Conservation (phyloP, 2,797 vertebrate genomes). For the Siniperca obscura region DNA sequence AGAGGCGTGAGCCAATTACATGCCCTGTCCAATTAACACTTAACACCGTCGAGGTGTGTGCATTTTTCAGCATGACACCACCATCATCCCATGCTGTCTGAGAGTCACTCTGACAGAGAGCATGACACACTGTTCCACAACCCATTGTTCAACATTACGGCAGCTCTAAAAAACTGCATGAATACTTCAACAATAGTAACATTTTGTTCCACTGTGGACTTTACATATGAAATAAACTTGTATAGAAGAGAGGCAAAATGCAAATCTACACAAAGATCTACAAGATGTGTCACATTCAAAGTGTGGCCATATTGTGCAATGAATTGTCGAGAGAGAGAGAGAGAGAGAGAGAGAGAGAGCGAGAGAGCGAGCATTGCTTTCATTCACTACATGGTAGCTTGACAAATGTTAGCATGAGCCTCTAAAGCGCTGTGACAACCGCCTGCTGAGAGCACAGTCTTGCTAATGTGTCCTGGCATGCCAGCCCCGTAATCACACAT, state of each 20-base stretch:
- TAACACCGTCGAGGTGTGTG: slow-evolving; percentile 81
- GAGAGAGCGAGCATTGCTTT: slow-evolving; percentile 82
- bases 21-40: slow-evolving; percentile 86
- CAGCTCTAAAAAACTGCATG: too few relatives aligned
- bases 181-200: slow-evolving; percentile 13
- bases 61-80: slow-evolving; percentile 77
- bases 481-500: slow-evolving; percentile 98
- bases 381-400: slow-evolving; percentile 88
- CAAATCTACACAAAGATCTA: slow-evolving; percentile 8
- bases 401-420: slow-evolving; percentile 95
- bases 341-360: slow-evolving; percentile 28
- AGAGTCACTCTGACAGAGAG: slow-evolving; percentile 68
- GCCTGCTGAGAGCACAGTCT: slow-evolving; percentile 98
- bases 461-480: slow-evolving; percentile 99
- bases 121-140: slow-evolving; percentile 48
- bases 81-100: slow-evolving; percentile 66
- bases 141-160: slow-evolving; percentile 28
- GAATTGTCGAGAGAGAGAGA: slow-evolving; percentile 17
- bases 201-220: neutral
- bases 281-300: neutral
- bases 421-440: slow-evolving; percentile 96
- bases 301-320: slow-evolving; percentile 30
- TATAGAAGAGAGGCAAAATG: neutral
- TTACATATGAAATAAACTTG: neutral
- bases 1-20: slow-evolving; percentile 81